A percentile compares a stretch with the other conserved stretches of the same genome.
Evolutionary conservation across 2,797 vertebrate genomes (phyloP).

Genomic region (Muraenolepis orangiensis): DNA sequence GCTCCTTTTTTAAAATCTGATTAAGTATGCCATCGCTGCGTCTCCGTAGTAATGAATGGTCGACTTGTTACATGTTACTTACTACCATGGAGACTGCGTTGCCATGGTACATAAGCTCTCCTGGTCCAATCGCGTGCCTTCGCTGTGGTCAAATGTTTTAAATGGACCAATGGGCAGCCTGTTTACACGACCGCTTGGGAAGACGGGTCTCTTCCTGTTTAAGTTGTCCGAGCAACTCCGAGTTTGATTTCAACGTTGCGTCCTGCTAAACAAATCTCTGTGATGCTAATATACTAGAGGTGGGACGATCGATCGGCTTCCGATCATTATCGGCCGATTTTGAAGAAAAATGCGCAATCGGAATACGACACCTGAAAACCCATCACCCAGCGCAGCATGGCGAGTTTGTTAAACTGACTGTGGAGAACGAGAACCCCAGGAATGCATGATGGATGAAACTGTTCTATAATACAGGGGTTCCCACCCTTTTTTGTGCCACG

Average conservation of each 20-base stretch:
- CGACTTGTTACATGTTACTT: not conserved
- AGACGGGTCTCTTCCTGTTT: not conserved
- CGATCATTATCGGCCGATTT: too few species aligned
- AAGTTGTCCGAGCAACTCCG: not conserved
- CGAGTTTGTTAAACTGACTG: too few species aligned
- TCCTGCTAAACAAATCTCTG: not conserved
- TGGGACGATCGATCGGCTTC: too few species aligned
- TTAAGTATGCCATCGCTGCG: not conserved
- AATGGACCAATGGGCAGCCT: slow-evolving; percentile 75
- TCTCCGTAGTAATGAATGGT: slow-evolving; percentile 5
- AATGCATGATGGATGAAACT: too few species aligned
- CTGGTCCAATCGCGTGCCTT: slow-evolving; percentile 52
- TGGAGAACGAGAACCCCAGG: too few species aligned
- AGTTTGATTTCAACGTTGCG: not conserved
- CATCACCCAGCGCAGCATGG: too few species aligned
- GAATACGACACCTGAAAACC: too few species aligned
- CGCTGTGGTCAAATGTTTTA: slow-evolving; percentile 45
- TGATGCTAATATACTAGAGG: not conserved
- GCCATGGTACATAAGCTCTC: slow-evolving; percentile 40
- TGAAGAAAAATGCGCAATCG: too few species aligned
- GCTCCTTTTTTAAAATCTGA: not conserved
- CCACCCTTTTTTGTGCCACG: too few species aligned
- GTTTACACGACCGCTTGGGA: slow-evolving; percentile 39
- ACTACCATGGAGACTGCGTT: slow-evolving; percentile 29
- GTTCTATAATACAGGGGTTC: too few species aligned